Percentiles rank a stretch among this genome's conserved stretches.
phyloP scores from a whole-genome alignment of 1,140 invertebrate species.

The Calephelis nemesis region DNA sequence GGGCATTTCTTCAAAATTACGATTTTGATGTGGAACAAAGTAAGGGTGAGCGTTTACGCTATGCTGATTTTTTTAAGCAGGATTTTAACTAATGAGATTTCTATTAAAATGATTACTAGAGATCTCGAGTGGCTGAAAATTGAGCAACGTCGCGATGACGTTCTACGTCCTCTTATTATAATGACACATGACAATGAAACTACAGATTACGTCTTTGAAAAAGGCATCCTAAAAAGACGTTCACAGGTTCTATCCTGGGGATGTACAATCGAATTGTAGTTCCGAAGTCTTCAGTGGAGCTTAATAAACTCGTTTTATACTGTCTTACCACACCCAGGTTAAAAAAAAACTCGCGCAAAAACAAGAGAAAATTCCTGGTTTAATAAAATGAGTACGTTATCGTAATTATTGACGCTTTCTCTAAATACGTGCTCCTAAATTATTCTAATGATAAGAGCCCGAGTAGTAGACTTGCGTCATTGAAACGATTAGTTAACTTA shows the following conservation, averaged over 20 bases:
- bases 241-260: slow-evolving; percentile 18
- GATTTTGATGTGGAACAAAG: slow-evolving; percentile 26
- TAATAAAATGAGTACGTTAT: slow-evolving; percentile 11
- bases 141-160: slow-evolving; percentile 22
- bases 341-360: slow-evolving; percentile 32
- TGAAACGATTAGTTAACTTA: slow-evolving; percentile 2
- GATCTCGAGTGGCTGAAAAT: slow-evolving; percentile 22
- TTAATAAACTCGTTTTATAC: slow-evolving; percentile 29
- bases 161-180: slow-evolving; percentile 16
- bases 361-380: slow-evolving; percentile 28
- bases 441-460: slow-evolving; percentile 6
- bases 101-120: slow-evolving; percentile 22
- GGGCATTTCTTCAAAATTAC: slow-evolving; percentile 25
- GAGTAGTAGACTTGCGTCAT: not conserved
- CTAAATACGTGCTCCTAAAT: not conserved
- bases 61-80: slow-evolving; percentile 28
- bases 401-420: no score
- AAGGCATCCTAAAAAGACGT: slow-evolving; percentile 22
- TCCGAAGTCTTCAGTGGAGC: slow-evolving; percentile 30
- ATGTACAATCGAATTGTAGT: slow-evolving; percentile 21
- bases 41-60: slow-evolving; percentile 21
- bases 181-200: slow-evolving; percentile 6
- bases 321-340: slow-evolving; percentile 26
- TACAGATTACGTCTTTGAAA: slow-evolving; percentile 16
- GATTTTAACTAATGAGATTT: slow-evolving; percentile 14